phyloP scores from a whole-genome alignment of 2,888 invertebrate genomes.

The Sarcophaga caerulescens region DNA sequence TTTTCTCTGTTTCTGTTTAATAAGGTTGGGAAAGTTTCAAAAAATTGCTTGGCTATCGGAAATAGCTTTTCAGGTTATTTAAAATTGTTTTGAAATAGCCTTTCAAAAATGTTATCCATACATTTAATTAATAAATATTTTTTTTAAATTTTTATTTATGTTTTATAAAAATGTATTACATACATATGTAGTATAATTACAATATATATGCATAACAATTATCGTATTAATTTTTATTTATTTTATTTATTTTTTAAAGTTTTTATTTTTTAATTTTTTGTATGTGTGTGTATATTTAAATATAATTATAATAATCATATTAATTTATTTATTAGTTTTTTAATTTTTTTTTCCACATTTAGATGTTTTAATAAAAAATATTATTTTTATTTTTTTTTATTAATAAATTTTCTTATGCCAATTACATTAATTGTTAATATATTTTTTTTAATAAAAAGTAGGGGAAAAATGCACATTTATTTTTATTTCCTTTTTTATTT shows the following conservation, averaged over 20 bases:
- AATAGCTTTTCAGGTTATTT: too few species aligned
- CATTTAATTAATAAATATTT: too few species aligned
- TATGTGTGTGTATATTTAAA: constrained; percentile 60
- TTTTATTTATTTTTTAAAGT: constrained; percentile 19
- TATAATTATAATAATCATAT: constrained; percentile 58
- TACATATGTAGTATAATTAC: constrained; percentile 57
- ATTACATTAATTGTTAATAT: constrained; percentile 22
- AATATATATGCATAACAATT: constrained; percentile 68
- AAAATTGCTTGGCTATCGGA: too few species aligned
- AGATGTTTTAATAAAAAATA: constrained; percentile 68
- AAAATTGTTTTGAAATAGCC: not conserved
- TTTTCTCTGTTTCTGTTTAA: too few species aligned
- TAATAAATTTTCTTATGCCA: constrained; percentile 48
- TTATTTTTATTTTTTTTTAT: constrained; percentile 47
- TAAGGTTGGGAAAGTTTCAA: too few species aligned
- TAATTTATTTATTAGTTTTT: not conserved
- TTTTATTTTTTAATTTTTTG: constrained; percentile 18
- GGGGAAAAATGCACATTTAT: constrained; percentile 62
- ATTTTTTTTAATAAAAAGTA: constrained; percentile 29
- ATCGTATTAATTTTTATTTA: constrained; percentile 21
- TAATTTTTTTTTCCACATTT: constrained; percentile 65
- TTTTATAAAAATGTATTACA: constrained; percentile 64
- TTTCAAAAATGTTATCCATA: too few species aligned
- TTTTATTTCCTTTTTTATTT: constrained; percentile 22
- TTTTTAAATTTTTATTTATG: not conserved